Evolutionary conservation across 2,888 invertebrate species (phyloP).

Genomic region (Lepidonotus clava): DNA sequence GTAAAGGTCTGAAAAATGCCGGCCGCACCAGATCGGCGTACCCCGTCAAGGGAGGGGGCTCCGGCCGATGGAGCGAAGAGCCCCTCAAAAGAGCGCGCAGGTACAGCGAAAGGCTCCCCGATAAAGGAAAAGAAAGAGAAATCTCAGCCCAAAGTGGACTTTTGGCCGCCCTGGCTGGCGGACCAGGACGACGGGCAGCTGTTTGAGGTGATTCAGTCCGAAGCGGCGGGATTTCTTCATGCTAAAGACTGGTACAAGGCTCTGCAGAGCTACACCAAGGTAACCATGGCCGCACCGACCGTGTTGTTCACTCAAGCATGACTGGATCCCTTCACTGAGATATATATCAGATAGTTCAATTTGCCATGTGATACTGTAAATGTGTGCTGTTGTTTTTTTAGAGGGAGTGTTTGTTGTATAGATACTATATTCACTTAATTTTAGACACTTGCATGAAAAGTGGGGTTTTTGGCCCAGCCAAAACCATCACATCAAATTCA

Average conservation of each 20-base stretch:
- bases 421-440: no score
- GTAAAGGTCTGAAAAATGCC: no score
- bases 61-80: neutral
- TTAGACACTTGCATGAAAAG: no score
- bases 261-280: constrained; percentile 78
- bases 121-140: constrained; percentile 3
- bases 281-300: constrained; percentile 62
- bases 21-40: neutral
- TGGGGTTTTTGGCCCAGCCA: no score
- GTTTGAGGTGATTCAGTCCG: constrained; percentile 75
- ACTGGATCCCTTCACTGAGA: no score
- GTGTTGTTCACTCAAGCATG: neutral
- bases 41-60: neutral
- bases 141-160: neutral
- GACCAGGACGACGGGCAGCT: constrained; percentile 5
- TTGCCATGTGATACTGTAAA: no score
- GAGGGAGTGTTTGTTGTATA: no score
- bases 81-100: constrained; percentile 6
- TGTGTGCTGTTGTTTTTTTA: no score
- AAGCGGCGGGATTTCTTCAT: constrained; percentile 76
- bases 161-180: neutral
- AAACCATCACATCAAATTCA: no score
- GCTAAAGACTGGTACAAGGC: constrained; percentile 76
- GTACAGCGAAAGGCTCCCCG: neutral
- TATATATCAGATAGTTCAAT: no score